Conservation (phyloP, 2,888 invertebrate genomes). For the Alcis repandata region DNA sequence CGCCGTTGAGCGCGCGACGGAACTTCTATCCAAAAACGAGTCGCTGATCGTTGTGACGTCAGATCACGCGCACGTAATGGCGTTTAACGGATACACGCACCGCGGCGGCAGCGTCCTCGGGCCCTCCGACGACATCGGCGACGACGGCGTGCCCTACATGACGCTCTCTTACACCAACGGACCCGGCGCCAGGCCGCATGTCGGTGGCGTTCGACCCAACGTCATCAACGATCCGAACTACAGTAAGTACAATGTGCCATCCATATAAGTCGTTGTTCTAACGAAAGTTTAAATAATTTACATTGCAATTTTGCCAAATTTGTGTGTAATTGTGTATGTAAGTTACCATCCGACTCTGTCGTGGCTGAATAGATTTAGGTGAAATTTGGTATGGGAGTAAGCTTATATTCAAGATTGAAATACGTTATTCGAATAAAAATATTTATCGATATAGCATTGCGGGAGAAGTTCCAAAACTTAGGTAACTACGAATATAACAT, state of each 20-base stretch:
- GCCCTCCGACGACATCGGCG: conserved; percentile 67
- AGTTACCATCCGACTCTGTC: no score
- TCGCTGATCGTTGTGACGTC: conserved; percentile 92
- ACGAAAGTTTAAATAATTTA: background rate
- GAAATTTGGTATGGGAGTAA: no score
- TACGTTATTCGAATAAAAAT: no score
- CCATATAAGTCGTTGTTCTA: background rate
- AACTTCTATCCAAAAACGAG: conserved; percentile 76
- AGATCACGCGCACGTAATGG: conserved; percentile 91
- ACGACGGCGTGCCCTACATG: conserved; percentile 83
- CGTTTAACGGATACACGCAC: conserved; percentile 88
- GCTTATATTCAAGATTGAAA: no score
- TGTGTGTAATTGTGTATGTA: no score
- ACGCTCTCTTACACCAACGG: conserved; percentile 85
- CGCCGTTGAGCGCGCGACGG: conserved; percentile 81
- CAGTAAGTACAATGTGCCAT: conserved; percentile 62
- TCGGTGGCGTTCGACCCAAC: conserved; percentile 83
- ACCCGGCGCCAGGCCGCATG: conserved; percentile 87
- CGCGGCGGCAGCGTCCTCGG: conserved; percentile 76
- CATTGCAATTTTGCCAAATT: no score
- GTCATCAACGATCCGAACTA: conserved; percentile 66
- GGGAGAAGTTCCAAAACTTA: no score
- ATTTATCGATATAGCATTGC: no score
- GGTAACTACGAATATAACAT: no score
- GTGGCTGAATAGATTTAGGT: no score